These are phyloP conservation scores for Enteromius unitaeniatus DNA, from an alignment of 2,797 vertebrate genomes.

Conservation along the genomic window DNA sequence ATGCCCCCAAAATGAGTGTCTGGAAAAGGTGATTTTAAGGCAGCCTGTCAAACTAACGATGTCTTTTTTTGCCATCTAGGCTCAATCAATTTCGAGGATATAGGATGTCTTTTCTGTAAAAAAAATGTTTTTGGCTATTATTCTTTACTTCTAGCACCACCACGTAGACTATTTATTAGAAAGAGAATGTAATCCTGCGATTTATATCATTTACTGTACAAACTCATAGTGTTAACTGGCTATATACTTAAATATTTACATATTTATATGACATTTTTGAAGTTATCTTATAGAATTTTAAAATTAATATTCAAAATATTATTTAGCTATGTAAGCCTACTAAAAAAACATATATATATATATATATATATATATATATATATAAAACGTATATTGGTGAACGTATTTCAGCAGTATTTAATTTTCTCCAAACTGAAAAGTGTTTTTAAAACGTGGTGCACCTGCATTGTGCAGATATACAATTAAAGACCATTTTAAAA, in stretches of 20 bases:
- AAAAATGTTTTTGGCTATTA: neutral
- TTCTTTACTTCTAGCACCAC: too few relatives aligned
- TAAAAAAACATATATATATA: too few relatives aligned
- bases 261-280: neutral
- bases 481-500: too few relatives aligned
- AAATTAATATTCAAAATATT: neutral
- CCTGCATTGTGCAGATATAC: neutral
- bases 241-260: neutral
- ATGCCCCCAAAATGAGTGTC: neutral
- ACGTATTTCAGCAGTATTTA: neutral
- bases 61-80: neutral
- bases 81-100: neutral
- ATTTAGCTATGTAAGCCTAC: too few relatives aligned
- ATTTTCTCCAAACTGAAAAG: neutral
- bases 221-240: neutral
- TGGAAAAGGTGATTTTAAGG: neutral
- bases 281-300: neutral
- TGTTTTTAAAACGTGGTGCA: neutral
- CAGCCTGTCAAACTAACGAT: neutral
- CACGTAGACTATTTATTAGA: neutral
- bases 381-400: neutral
- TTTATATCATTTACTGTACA: neutral
- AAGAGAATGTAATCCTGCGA: neutral
- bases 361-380: too few relatives aligned
- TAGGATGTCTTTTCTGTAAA: neutral